Conservation (phyloP, 2,113 vertebrate genomes). For the Mus spicilegus region DNA sequence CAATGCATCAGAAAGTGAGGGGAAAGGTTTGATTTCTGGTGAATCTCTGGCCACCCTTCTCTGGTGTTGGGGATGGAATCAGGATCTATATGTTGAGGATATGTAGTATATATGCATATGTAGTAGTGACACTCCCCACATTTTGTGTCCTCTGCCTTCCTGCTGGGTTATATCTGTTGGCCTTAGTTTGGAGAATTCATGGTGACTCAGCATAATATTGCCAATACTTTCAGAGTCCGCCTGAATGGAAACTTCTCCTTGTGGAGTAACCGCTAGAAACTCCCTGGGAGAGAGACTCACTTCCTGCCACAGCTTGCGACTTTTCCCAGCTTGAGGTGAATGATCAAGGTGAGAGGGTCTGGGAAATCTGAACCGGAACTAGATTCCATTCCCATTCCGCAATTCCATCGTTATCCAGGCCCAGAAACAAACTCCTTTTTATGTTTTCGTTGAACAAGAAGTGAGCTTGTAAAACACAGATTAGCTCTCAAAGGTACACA, state of each 20-base stretch:
- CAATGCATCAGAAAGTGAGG: neutral
- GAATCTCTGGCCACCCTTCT: neutral
- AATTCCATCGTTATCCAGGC: constrained; percentile 1
- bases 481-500: constrained; percentile 48
- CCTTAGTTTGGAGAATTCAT: neutral
- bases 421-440: constrained; percentile 41
- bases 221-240: neutral
- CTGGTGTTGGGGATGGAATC: no score
- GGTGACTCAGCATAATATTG: neutral
- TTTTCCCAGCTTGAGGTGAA: neutral
- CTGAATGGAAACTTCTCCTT: neutral
- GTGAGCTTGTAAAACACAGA: constrained; percentile 69
- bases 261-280: neutral
- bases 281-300: neutral
- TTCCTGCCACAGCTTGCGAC: neutral
- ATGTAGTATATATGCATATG: no score
- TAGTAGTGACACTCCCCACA: neutral
- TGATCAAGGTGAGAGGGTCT: neutral
- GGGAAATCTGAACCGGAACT: neutral
- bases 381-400: constrained; percentile 46
- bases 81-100: neutral
- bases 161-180: neutral
- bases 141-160: neutral
- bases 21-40: neutral
- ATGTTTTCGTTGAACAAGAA: constrained; percentile 49